Conservation (phyloP, 2,888 invertebrate species). For the Stenotaenia linearis region DNA sequence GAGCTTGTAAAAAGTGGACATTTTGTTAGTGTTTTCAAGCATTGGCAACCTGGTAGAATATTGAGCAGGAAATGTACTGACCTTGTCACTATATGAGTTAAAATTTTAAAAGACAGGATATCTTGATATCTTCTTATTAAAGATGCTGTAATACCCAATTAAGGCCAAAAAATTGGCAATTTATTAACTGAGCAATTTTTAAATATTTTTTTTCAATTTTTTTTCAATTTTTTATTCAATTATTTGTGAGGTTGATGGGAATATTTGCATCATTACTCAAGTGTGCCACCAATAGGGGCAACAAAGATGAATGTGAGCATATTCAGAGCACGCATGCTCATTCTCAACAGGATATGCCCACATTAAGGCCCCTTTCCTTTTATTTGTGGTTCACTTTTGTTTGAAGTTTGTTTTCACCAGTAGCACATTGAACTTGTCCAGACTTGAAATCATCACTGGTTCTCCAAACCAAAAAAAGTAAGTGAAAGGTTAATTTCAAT, state of each 20-base stretch:
- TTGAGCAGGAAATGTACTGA: constrained; percentile 19
- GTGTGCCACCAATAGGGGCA: neutral
- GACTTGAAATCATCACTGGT: neutral
- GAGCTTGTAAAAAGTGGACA: neutral
- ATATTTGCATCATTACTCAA: neutral
- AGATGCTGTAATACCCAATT: constrained; percentile 2
- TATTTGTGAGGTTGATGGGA: too few species aligned
- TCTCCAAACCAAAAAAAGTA: neutral
- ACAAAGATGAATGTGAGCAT: neutral
- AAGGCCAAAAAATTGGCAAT: neutral
- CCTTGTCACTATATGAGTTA: neutral
- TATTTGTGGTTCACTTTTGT: neutral
- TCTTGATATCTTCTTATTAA: neutral
- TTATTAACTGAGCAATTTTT: neutral
- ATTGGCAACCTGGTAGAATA: neutral
- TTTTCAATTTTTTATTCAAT: neutral
- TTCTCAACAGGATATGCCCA: neutral
- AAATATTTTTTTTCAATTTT: neutral
- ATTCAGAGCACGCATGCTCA: constrained; percentile 1
- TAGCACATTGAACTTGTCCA: neutral
- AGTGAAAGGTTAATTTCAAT: too few species aligned
- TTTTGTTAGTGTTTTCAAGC: neutral
- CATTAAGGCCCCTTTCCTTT: constrained; percentile 8
- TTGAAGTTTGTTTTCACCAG: neutral
- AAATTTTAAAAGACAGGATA: neutral